A percentile compares a stretch with the other conserved stretches of the same genome.
These are phyloP conservation scores for Acrocephalus arundinaceus DNA, from an alignment of 2,113 vertebrate species.

Conservation along the genomic window DNA sequence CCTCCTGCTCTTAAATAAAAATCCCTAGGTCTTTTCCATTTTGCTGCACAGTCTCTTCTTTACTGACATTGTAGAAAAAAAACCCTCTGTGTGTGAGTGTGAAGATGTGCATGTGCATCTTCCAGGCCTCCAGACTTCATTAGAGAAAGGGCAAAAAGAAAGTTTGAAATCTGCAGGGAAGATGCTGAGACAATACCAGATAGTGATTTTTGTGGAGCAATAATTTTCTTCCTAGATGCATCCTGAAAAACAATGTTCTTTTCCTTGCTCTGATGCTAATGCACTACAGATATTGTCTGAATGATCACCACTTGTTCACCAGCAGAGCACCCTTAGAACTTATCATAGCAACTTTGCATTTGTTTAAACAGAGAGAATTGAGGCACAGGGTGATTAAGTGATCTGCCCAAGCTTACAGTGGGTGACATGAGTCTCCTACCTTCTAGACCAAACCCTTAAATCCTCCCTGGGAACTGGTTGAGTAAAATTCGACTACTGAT, in stretches of 20 bases:
- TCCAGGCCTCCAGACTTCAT: background rate
- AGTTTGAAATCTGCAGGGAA: background rate
- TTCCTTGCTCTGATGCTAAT: background rate
- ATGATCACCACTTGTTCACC: background rate
- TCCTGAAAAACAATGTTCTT: background rate
- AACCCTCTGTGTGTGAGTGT: rapidly evolving
- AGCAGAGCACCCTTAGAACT: background rate
- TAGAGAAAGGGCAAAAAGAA: background rate
- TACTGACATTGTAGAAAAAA: background rate
- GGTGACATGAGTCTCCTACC: background rate
- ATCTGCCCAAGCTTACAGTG: background rate
- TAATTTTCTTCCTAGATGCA: background rate
- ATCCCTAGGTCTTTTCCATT: background rate
- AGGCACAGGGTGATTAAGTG: background rate
- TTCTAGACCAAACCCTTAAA: background rate
- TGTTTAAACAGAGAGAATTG: background rate
- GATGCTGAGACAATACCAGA: background rate
- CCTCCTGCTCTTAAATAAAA: background rate
- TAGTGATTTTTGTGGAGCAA: background rate
- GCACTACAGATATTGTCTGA: background rate
- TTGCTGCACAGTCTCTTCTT: background rate
- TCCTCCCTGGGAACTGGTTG: background rate
- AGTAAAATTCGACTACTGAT: background rate
- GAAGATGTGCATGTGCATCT: background rate
- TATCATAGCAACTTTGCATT: background rate